Evolutionary conservation across 2,113 vertebrate species (phyloP).

Genomic region (Arizona elegans): DNA sequence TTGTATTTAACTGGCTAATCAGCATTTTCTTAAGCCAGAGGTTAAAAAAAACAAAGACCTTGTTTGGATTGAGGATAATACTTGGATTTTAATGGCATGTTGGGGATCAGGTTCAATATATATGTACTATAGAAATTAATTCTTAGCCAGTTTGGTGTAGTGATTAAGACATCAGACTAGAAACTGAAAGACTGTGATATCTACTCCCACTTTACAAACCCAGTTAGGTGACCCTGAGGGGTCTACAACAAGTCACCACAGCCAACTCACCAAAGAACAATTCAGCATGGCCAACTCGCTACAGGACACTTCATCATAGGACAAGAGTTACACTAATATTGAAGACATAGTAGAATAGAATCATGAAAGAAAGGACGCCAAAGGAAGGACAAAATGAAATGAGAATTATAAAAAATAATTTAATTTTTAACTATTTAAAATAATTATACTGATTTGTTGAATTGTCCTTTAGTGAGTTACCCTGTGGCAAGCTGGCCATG

Average conservation of each 20-base stretch:
- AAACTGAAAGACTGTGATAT: not conserved
- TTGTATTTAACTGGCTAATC: not conserved
- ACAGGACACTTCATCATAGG: not conserved
- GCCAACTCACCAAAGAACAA: too few relatives aligned
- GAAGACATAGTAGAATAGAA: not conserved
- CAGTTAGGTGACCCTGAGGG: not conserved
- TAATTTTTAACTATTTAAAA: not conserved
- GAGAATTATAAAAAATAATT: not conserved
- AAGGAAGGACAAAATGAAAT: not conserved
- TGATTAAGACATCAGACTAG: not conserved
- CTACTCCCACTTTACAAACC: not conserved
- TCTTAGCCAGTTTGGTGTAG: not conserved
- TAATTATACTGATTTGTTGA: not conserved
- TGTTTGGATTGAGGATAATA: not conserved
- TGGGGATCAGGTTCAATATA: not conserved
- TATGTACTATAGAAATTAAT: not conserved
- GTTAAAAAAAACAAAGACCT: not conserved
- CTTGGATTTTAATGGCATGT: not conserved
- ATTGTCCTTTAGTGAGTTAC: not conserved
- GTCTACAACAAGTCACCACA: not conserved
- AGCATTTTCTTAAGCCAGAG: not conserved
- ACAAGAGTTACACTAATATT: not conserved
- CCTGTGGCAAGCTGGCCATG: too few relatives aligned
- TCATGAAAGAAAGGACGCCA: not conserved
- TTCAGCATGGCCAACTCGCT: too few relatives aligned